Evolutionary conservation across 2,113 vertebrate species (phyloP).

Genomic region (Trematocara nigrifrons): DNA sequence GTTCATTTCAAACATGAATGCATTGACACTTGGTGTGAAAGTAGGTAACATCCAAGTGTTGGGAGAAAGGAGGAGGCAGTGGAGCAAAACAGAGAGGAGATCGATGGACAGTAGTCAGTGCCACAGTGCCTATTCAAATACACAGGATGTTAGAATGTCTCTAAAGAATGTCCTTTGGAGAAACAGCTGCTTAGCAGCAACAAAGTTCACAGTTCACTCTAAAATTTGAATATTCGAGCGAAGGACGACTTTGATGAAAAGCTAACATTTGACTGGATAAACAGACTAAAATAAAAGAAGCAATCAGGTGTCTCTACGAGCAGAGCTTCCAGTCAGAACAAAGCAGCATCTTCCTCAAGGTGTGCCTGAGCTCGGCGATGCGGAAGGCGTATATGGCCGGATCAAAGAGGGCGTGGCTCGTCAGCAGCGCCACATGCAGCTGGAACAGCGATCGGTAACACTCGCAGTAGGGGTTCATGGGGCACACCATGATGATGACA

Average conservation of each 20-base stretch:
- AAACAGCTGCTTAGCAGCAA: neutral
- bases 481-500: slow-evolving; percentile 83
- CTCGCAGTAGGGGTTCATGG: slow-evolving; percentile 87
- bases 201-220: neutral
- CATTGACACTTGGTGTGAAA: neutral
- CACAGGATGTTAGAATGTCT: neutral
- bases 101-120: neutral
- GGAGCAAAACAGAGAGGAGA: neutral
- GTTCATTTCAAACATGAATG: neutral
- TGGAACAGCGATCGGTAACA: slow-evolving; percentile 92
- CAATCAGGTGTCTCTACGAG: neutral
- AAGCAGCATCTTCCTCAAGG: slow-evolving; percentile 84
- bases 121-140: neutral
- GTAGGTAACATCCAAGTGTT: neutral
- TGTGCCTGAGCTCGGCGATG: slow-evolving; percentile 80
- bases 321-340: slow-evolving; percentile 50
- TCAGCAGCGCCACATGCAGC: slow-evolving; percentile 83
- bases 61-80: neutral
- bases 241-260: neutral
- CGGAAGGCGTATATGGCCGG: slow-evolving; percentile 94
- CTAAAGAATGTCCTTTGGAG: neutral
- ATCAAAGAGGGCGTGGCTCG: slow-evolving; percentile 88
- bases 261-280: neutral
- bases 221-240: neutral
- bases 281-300: neutral